Evolutionary conservation across 2,888 invertebrate genomes (phyloP).

Genomic region (Drosophila subsilvestris): DNA sequence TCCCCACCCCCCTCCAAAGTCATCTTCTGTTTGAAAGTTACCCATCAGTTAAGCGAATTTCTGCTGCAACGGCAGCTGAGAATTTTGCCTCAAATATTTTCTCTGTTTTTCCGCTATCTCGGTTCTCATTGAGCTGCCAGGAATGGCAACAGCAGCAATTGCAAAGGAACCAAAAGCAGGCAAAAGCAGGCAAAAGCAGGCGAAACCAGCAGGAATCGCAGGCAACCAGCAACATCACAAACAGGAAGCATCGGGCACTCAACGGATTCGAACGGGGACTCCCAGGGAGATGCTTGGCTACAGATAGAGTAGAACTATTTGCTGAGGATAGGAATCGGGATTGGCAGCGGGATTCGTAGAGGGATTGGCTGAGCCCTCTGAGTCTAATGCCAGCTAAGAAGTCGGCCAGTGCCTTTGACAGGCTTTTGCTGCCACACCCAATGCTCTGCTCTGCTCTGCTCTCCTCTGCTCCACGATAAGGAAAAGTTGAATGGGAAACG

Average conservation of each 20-base stretch:
- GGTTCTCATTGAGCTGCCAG: not conserved
- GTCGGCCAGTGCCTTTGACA: conserved; percentile 55
- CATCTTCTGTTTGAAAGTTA: not conserved
- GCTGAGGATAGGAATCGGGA: not conserved
- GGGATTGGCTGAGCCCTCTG: conserved; percentile 33
- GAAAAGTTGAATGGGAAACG: conserved; percentile 44
- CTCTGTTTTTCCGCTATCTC: conserved; percentile 25
- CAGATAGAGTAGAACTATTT: not conserved
- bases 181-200: not conserved
- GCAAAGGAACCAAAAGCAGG: not conserved
- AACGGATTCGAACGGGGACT: conserved; percentile 28
- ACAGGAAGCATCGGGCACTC: conserved; percentile 31
- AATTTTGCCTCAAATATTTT: not conserved
- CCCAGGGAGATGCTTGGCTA: not conserved
- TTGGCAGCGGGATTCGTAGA: not conserved
- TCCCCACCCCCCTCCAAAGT: too few relatives aligned
- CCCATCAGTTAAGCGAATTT: not conserved
- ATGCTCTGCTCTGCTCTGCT: not conserved
- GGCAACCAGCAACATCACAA: conserved; percentile 25
- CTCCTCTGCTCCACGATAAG: not conserved
- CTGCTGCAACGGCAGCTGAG: not conserved
- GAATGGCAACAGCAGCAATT: not conserved
- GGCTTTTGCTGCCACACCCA: conserved; percentile 36
- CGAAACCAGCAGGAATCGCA: conserved; percentile 1
- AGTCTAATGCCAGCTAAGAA: conserved; percentile 37